Conservation (phyloP, 2,888 invertebrate genomes). For the Drosophila fulvimacula region DNA sequence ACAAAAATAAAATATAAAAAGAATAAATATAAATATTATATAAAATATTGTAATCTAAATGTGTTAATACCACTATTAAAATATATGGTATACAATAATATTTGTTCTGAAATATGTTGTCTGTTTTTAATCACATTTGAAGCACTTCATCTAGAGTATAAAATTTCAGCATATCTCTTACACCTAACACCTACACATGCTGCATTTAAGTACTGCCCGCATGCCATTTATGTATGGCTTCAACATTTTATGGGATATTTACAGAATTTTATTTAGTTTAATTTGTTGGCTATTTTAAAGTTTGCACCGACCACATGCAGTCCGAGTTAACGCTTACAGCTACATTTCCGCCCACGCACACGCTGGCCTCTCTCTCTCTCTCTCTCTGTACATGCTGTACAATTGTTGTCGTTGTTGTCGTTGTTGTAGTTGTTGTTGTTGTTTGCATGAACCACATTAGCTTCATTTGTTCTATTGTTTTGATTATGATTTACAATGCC, state of each 20-base stretch:
- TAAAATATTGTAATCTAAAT: too few relatives aligned
- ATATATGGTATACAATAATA: too few relatives aligned
- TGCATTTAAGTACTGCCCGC: background rate
- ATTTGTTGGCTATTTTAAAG: conserved; percentile 47
- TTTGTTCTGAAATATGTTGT: too few relatives aligned
- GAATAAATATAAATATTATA: too few relatives aligned
- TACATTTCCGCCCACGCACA: conserved; percentile 2
- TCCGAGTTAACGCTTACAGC: conserved; percentile 19
- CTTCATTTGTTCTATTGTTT: conserved; percentile 82
- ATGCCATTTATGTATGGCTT: background rate
- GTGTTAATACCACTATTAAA: too few relatives aligned
- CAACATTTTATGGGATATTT: background rate
- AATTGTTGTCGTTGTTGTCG: conserved; percentile 21
- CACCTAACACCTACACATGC: background rate
- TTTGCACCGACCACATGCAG: conserved; percentile 30
- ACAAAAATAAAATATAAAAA: too few relatives aligned
- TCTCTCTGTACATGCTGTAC: background rate
- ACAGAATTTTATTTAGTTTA: conserved; percentile 20
- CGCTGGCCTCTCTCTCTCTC: background rate
- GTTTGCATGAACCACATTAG: conserved; percentile 69
- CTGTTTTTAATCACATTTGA: too few relatives aligned
- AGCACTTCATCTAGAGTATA: too few relatives aligned
- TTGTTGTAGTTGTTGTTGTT: conserved; percentile 15
- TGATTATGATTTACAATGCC: conserved; percentile 83
- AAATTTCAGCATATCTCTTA: background rate